These are phyloP conservation scores for Lithosia quadra DNA, from an alignment of 2,888 invertebrate species.

Conservation along the genomic window DNA sequence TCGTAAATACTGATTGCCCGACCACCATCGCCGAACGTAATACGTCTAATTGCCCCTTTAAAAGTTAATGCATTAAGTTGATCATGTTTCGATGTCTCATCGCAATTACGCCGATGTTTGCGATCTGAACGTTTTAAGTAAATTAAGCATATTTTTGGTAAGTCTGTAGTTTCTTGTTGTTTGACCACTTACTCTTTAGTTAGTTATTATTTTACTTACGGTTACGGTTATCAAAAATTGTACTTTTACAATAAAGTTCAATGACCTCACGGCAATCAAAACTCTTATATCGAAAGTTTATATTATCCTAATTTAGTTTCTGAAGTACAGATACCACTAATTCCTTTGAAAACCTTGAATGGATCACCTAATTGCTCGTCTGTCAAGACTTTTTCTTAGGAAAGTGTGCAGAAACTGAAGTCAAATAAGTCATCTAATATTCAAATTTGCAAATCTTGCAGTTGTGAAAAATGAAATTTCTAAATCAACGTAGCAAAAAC, in stretches of 20 bases:
- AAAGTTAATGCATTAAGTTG: constrained; percentile 81
- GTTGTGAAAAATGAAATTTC: too few relatives aligned
- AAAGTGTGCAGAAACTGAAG: too few relatives aligned
- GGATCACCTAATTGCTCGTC: too few relatives aligned
- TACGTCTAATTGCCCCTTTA: constrained; percentile 82
- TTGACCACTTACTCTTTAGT: neutral
- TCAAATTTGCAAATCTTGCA: too few relatives aligned
- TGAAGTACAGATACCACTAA: too few relatives aligned
- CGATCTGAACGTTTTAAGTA: constrained; percentile 64
- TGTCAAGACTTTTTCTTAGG: too few relatives aligned
- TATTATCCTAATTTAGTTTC: neutral
- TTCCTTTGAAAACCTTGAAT: too few relatives aligned
- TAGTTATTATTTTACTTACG: too few relatives aligned
- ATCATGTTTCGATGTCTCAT: constrained; percentile 72
- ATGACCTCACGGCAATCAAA: neutral
- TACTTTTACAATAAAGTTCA: neutral
- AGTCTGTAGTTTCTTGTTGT: constrained; percentile 37
- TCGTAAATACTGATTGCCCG: constrained; percentile 81
- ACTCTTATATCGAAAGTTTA: neutral
- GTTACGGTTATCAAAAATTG: too few relatives aligned
- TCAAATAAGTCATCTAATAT: too few relatives aligned
- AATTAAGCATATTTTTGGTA: constrained; percentile 56
- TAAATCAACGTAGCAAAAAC: too few relatives aligned
- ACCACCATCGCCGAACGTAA: constrained; percentile 71
- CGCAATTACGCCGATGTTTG: constrained; percentile 69